Evolutionary conservation across 1,140 invertebrate species (phyloP).

Genomic region (Cydia splendana): DNA sequence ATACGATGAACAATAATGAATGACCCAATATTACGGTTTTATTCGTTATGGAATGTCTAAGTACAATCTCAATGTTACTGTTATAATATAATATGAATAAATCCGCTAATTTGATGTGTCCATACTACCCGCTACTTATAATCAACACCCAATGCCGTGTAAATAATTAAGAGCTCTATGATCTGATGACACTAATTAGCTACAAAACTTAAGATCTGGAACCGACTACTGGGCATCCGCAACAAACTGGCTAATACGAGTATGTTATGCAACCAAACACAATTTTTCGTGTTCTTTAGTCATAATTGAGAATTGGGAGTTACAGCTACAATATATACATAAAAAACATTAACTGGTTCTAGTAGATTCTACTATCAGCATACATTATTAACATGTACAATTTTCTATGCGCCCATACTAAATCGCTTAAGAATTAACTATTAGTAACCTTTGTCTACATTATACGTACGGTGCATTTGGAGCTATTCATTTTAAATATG

Average conservation of each 20-base stretch:
- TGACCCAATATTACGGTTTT: conserved; percentile 14
- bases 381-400: conserved; percentile 8
- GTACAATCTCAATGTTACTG: conserved; percentile 1
- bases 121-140: conserved; percentile 5
- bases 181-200: neutral
- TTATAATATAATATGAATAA: conserved; percentile 10
- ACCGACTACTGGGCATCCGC: conserved; percentile 8
- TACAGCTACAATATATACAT: conserved; percentile 24
- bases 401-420: conserved; percentile 15
- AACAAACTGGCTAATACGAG: neutral
- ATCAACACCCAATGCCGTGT: conserved; percentile 11
- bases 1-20: conserved; percentile 18
- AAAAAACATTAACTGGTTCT: conserved; percentile 10
- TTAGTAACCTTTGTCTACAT: conserved; percentile 1
- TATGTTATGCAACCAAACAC: neutral
- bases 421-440: neutral
- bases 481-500: conserved; percentile 19
- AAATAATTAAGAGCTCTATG: neutral
- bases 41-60: conserved; percentile 13
- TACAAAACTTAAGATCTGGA: neutral
- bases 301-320: conserved; percentile 3
- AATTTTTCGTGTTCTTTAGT: neutral
- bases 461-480: conserved; percentile 25
- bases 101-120: neutral
- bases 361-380: neutral